These are phyloP conservation scores for Onychomys leucogaster DNA, from an alignment of 2,797 vertebrate genomes.

Conservation along the genomic window DNA sequence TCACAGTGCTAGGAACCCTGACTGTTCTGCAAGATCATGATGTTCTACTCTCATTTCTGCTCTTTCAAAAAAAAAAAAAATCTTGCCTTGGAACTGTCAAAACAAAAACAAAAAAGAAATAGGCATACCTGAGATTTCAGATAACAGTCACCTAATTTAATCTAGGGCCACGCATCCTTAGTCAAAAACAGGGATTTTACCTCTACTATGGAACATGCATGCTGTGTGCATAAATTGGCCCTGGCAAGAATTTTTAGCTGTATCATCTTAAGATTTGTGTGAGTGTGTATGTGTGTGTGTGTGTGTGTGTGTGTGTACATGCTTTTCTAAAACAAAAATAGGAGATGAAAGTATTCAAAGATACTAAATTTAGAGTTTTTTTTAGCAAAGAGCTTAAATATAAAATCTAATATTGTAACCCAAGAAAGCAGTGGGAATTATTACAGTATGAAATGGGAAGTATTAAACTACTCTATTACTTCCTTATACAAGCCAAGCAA, in stretches of 20 bases:
- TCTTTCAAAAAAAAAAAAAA: background rate
- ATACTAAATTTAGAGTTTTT: background rate
- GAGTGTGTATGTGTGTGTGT: too few relatives aligned
- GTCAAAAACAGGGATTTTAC: background rate
- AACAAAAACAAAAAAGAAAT: slow-evolving; percentile 39
- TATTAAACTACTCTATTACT: background rate
- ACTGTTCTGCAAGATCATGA: background rate
- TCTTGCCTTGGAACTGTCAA: background rate
- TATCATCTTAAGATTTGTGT: background rate
- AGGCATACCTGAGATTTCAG: background rate
- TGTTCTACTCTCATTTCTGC: background rate
- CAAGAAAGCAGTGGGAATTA: background rate
- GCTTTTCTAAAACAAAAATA: background rate
- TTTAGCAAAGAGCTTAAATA: background rate
- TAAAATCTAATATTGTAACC: background rate
- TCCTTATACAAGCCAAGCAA: background rate
- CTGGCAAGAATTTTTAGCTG: background rate
- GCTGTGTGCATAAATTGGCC: background rate
- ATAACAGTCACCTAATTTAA: background rate
- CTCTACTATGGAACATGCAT: background rate
- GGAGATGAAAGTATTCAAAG: background rate
- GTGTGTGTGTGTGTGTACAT: background rate
- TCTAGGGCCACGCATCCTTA: background rate
- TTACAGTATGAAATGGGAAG: background rate
- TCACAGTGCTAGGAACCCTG: background rate